Base-by-base conservation (phyloP, 2,113 vertebrate genomes). In the Pteropus alecto region DNA sequence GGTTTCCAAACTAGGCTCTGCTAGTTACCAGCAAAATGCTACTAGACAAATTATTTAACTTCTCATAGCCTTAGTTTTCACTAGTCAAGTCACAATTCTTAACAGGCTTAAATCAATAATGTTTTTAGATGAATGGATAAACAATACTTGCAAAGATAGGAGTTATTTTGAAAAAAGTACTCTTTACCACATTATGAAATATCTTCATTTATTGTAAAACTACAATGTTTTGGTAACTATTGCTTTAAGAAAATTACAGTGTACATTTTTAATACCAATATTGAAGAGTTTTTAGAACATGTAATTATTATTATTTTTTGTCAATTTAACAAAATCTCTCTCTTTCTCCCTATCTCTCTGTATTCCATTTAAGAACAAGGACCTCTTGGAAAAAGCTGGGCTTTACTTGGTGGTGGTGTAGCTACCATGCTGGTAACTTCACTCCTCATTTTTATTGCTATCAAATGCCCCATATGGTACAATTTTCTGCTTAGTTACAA, bases 401-500 rank as follows among this genome's bases (percentile, higher is more conserved):
- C 98, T 97, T 99, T 99, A 95, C 98, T 99, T 18, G 97, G 93
- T 0, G 99, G 99, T 22, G 99, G 99, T 15, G 84, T 98, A 7
- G 95, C 97, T 65, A 98, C 99, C 93, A 98, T 98, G 2, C 65
- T 99, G n/a, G 51, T 97, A 67, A 99, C 98, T 18, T 99, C 98
- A 19, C 35, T 98, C 54, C 91, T 99, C 97, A 99, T 99, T 35
- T 58, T 99, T 3, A 98, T 97, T 58, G 99, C 99, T 85, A 90
- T 99, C 92, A 99, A 99, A 97, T 99, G 99, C 35, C 99, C 99
- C 0, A 97, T 98, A 51, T 99, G 99, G 99, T 99, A 99, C 95
- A 99, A 94, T 43, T 97, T 99, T 81, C 96, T 99, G 68, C 98
- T 99, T 65, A 99, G 99, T 98, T 99, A 99, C 87, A 98, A 98